Evolutionary conservation across 2,113 vertebrate species (phyloP).

Genomic region (Cettia cetti): DNA sequence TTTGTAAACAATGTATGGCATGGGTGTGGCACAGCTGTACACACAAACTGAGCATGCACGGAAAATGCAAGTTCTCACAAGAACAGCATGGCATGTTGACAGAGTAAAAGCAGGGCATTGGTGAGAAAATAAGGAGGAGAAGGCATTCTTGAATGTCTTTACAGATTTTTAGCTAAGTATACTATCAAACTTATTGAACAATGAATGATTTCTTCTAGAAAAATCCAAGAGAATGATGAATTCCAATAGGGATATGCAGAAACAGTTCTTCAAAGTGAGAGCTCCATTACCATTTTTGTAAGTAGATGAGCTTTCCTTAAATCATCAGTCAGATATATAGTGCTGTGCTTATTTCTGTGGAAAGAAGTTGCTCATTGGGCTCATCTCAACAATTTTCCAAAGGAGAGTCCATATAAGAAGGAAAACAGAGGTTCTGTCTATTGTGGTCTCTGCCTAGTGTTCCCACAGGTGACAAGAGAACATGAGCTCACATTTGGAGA

Average conservation of each 20-base stretch:
- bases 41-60: not conserved
- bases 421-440: not conserved
- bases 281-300: not conserved
- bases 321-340: not conserved
- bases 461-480: not conserved
- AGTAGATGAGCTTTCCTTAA: not conserved
- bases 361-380: not conserved
- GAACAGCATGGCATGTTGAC: not conserved
- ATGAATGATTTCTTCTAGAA: not conserved
- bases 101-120: not conserved
- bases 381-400: not conserved
- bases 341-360: not conserved
- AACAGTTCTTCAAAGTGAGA: not conserved
- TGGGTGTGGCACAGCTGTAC: not conserved
- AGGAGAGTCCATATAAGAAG: not conserved
- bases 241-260: not conserved
- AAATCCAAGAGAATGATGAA: not conserved
- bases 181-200: not conserved
- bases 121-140: not conserved
- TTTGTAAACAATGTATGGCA: not conserved
- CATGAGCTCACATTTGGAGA: not conserved
- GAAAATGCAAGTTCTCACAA: not conserved
- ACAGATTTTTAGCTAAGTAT: not conserved
- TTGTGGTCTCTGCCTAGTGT: fast-evolving
- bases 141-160: not conserved